Conservation (phyloP, 92 coral and sea anemone genomes). For the Galaxea fascicularis region DNA sequence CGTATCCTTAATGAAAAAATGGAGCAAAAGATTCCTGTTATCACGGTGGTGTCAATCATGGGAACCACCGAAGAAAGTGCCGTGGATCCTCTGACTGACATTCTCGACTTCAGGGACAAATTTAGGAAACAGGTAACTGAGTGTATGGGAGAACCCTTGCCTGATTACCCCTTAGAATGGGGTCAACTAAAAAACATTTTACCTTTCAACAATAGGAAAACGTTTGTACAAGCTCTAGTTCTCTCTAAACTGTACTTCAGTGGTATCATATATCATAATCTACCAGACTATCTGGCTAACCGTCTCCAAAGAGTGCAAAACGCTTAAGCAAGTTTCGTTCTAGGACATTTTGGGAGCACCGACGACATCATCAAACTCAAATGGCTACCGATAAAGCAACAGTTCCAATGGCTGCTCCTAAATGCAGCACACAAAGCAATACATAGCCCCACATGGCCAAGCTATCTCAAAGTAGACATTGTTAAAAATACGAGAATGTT, state of each 20-base stretch:
- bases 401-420: not conserved
- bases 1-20: slow-evolving; percentile 52
- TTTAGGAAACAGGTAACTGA: slow-evolving; percentile 71
- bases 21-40: slow-evolving; percentile 67
- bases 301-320: not conserved
- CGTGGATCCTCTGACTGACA: slow-evolving; percentile 84
- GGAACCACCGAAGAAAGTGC: slow-evolving; percentile 97
- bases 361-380: not conserved
- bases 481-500: too few relatives aligned
- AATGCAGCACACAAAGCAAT: too few relatives aligned
- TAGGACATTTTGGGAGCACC: not conserved
- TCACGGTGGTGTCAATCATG: slow-evolving; percentile 78
- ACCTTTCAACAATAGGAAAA: not conserved
- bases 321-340: not conserved
- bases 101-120: slow-evolving; percentile 70
- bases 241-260: too few relatives aligned
- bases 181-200: not conserved
- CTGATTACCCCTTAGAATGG: too few relatives aligned
- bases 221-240: not conserved
- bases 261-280: too few relatives aligned
- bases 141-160: not conserved
- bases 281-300: not conserved
- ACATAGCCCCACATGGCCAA: too few relatives aligned
- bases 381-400: not conserved
- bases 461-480: too few relatives aligned